These are phyloP conservation scores for Neolamprologus falcicula DNA, from an alignment of 2,113 vertebrate species.

Conservation along the genomic window DNA sequence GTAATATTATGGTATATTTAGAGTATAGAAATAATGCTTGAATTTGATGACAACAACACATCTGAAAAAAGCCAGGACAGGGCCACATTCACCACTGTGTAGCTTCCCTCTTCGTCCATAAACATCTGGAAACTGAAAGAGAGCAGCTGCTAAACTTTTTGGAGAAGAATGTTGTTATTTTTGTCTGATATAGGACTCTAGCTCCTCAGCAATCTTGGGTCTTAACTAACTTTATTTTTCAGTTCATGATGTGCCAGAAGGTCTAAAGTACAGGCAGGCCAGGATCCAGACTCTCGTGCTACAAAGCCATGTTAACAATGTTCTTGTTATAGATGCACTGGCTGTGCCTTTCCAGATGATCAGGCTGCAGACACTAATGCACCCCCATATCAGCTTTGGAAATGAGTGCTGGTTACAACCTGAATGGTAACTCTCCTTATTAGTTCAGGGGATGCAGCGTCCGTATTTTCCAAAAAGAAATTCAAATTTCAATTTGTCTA, in stretches of 20 bases:
- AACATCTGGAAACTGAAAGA: neutral
- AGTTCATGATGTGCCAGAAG: neutral
- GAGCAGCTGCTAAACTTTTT: neutral
- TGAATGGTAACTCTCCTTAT: neutral
- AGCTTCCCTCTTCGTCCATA: neutral
- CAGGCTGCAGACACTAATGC: neutral
- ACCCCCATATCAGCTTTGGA: neutral
- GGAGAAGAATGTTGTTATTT: neutral
- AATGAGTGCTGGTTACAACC: neutral
- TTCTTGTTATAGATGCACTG: neutral
- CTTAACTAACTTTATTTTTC: neutral
- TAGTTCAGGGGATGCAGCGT: accelerated
- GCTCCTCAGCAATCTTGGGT: neutral
- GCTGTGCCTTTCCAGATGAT: neutral
- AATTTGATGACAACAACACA: neutral
- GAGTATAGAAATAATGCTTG: neutral
- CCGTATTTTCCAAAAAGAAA: neutral
- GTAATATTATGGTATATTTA: neutral
- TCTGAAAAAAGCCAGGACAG: neutral
- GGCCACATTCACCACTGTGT: neutral
- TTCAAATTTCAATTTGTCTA: neutral
- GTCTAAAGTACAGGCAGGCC: neutral
- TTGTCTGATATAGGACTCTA: neutral
- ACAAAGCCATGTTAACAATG: neutral
- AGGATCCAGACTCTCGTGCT: neutral